Evolutionary conservation across 2,113 vertebrate genomes (phyloP).

Genomic region (Podiceps cristatus): DNA sequence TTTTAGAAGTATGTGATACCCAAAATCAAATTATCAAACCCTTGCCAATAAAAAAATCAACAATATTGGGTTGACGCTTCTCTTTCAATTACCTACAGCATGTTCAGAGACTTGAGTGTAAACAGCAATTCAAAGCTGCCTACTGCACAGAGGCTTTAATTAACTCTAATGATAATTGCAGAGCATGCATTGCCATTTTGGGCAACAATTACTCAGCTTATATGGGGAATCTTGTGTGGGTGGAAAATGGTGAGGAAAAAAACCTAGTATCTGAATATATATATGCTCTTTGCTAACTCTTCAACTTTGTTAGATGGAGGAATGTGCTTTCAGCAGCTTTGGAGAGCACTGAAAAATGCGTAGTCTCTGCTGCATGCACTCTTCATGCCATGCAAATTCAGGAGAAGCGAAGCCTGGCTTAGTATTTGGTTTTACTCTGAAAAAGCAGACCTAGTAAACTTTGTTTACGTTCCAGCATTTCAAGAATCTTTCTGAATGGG

Average conservation of each 20-base stretch:
- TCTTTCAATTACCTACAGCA: slow-evolving; percentile 33
- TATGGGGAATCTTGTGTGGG: not conserved
- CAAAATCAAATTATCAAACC: not conserved
- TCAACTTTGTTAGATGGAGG: not conserved
- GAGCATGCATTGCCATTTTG: slow-evolving; percentile 52
- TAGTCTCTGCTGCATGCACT: rapidly evolving
- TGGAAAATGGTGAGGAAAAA: not conserved
- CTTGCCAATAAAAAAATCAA: not conserved
- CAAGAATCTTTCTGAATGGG: not conserved
- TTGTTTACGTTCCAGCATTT: not conserved
- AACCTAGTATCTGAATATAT: not conserved
- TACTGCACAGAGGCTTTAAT: slow-evolving; percentile 49
- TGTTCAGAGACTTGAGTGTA: not conserved
- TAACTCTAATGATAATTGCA: slow-evolving; percentile 74
- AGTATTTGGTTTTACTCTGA: not conserved
- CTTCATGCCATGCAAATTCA: not conserved
- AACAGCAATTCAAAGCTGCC: slow-evolving; percentile 49
- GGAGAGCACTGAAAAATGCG: not conserved
- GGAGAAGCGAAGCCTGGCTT: not conserved
- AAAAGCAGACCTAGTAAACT: not conserved
- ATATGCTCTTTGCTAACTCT: not conserved
- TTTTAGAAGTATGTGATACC: not conserved
- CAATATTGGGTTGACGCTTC: not conserved
- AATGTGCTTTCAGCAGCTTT: not conserved
- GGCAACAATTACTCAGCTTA: slow-evolving; percentile 19